phyloP scores from a whole-genome alignment of 1,140 invertebrate species.

The Drosophila mojavensis region DNA sequence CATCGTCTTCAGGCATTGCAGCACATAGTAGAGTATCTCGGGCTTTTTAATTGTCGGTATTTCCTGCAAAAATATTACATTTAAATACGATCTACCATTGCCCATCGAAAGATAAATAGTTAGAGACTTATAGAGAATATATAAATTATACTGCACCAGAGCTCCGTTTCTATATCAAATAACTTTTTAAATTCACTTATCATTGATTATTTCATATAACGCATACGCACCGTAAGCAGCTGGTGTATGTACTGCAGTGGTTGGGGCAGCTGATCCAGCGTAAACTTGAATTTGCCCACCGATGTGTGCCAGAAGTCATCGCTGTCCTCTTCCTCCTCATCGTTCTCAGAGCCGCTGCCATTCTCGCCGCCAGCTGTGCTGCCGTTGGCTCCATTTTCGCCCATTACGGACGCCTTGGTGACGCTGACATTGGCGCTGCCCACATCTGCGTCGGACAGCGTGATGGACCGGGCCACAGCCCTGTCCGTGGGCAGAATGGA shows the following conservation, averaged over 20 bases:
- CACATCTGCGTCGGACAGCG: conserved; percentile 94
- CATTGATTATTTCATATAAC: neutral
- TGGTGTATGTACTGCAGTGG: conserved; percentile 96
- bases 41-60: conserved; percentile 93
- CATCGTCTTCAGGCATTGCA: conserved; percentile 96
- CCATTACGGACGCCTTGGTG: conserved; percentile 84
- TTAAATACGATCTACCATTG: too few relatives aligned
- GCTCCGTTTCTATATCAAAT: too few relatives aligned
- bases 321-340: conserved; percentile 89
- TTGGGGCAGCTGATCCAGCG: conserved; percentile 95
- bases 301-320: conserved; percentile 96
- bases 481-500: conserved; percentile 93
- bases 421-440: conserved; percentile 84
- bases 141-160: too few relatives aligned
- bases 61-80: conserved; percentile 84
- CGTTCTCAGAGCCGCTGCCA: conserved; percentile 87
- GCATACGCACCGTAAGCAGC: conserved; percentile 90
- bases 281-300: conserved; percentile 95
- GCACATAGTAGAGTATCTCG: conserved; percentile 96
- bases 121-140: too few relatives aligned
- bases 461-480: conserved; percentile 93
- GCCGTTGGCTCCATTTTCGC: conserved; percentile 84
- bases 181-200: too few relatives aligned
- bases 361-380: conserved; percentile 83
- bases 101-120: too few relatives aligned